Percentiles rank a stretch among this genome's conserved stretches.
phyloP scores from a whole-genome alignment of 2,888 invertebrate genomes.

The Chloroclystis v-ata region DNA sequence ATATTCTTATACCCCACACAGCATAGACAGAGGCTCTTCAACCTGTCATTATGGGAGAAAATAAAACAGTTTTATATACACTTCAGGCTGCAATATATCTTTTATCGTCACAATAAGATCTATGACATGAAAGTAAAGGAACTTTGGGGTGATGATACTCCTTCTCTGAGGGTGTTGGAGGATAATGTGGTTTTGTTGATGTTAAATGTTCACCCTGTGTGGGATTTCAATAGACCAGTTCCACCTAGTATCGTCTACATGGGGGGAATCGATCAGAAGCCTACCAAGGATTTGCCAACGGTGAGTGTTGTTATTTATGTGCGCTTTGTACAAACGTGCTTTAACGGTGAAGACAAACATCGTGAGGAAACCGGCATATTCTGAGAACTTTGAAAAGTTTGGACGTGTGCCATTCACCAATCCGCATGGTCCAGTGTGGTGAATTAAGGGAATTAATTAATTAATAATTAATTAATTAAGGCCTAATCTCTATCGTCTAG shows the following conservation, averaged over 20 bases:
- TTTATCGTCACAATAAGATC: too few relatives aligned
- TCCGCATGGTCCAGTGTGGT: too few relatives aligned
- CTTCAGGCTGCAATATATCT: too few relatives aligned
- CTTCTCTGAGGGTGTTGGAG: conserved; percentile 28
- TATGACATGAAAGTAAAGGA: conserved; percentile 19
- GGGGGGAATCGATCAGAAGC: background rate
- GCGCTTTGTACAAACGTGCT: too few relatives aligned
- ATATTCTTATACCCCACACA: conserved; percentile 10
- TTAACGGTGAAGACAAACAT: too few relatives aligned
- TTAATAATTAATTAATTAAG: too few relatives aligned
- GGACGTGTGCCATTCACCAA: too few relatives aligned
- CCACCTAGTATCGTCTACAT: conserved; percentile 41
- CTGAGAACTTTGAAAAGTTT: too few relatives aligned
- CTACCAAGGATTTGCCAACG: background rate
- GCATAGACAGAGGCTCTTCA: conserved; percentile 7
- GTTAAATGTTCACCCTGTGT: conserved; percentile 53
- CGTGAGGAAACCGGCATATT: too few relatives aligned
- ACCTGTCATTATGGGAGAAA: conserved; percentile 19
- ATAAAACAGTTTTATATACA: conserved; percentile 10
- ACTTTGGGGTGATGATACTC: conserved; percentile 32
- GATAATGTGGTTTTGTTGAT: conserved; percentile 50
- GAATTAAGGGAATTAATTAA: too few relatives aligned
- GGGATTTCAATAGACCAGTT: conserved; percentile 48
- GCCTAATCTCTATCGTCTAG: too few relatives aligned
- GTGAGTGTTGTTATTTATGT: too few relatives aligned